Evolutionary conservation across 2,888 invertebrate genomes (phyloP), one percentile per base, ranked within the genome.

Genomic region (Ormyrus labotus): DNA sequence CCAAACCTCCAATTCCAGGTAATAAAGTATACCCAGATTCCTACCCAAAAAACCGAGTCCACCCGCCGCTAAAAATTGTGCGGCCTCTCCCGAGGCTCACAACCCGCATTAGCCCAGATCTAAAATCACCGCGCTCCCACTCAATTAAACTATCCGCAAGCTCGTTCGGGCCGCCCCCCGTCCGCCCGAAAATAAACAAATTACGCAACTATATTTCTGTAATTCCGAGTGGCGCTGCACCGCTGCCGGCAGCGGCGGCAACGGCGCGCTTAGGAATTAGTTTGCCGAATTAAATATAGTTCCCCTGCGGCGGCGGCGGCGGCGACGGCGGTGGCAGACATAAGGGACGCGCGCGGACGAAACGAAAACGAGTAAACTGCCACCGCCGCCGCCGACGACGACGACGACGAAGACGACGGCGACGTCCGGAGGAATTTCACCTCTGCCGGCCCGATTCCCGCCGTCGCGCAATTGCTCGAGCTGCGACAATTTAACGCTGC

Each of bases 401-500:
- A 19, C 19, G 19, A 19, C 19, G 19, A 19, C 19, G 19, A 19
- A 19, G 19, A 19, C 19, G 19, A 19, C 19, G 19, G 19, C 19
- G 19, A 19, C 19, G 19, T 45, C 81, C 76, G 72, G 47, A 60
- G 84, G 85, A 87, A 87, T 86, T 85, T 85, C 83, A 85, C 83
- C 83, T 80, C 84, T 61, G 85, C 86, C 81, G 81, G 85, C 83
- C 84, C 84, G 85, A 85, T 86, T 86, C 85, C 85, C 86, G 86
- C 85, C 57, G 77, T 64, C 63, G 87, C 85, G 85, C 87, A 86
- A 87, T 87, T 87, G 87, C 85, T 61, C 65, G 58, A 57, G 71
- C 84, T 19, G 85, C 85, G 86, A 85, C 87, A 87, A 88, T 87
- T 87, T 85, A 87, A 84, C 87, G 85, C 85, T 86, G 85, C 86